Evolutionary conservation across 1,140 invertebrate species (phyloP).

Genomic region (Caenorhabditis brenneri): DNA sequence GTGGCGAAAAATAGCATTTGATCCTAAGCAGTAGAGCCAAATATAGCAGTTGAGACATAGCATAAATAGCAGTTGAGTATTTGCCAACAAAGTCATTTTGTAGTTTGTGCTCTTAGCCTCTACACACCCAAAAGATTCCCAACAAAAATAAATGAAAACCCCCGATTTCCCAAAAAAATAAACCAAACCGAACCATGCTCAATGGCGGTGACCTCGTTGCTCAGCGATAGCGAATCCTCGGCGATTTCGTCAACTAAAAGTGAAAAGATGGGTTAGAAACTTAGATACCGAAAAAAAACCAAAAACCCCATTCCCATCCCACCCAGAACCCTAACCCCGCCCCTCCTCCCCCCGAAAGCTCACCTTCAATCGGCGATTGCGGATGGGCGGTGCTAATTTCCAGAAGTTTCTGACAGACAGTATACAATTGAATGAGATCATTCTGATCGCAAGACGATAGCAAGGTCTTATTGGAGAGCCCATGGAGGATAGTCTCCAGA

Average conservation of each 20-base stretch:
- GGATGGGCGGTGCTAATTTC: slow-evolving; percentile 53
- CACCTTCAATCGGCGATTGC: slow-evolving; percentile 1
- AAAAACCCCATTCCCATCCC: no score
- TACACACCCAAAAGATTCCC: background rate
- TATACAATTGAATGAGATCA: slow-evolving; percentile 59
- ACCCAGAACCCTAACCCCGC: no score
- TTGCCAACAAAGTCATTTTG: no score
- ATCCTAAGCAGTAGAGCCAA: no score
- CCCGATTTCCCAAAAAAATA: background rate
- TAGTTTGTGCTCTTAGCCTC: background rate
- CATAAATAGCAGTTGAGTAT: no score
- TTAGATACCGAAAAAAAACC: background rate
- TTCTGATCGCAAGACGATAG: slow-evolving; percentile 52
- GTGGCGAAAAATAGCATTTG: no score
- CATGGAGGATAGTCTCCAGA: slow-evolving; percentile 57
- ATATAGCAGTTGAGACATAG: no score
- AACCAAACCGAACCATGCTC: slow-evolving; percentile 28
- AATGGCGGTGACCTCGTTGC: slow-evolving; percentile 18
- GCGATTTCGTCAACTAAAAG: slow-evolving; percentile 28
- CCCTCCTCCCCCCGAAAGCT: background rate
- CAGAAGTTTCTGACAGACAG: slow-evolving; percentile 56
- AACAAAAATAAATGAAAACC: background rate
- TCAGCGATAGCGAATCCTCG: slow-evolving; percentile 8
- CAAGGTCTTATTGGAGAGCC: slow-evolving; percentile 47
- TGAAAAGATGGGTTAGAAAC: background rate